These are phyloP conservation scores for Himalopsyche kuldschensis DNA, from an alignment of 2,888 invertebrate genomes.

Conservation along the genomic window DNA sequence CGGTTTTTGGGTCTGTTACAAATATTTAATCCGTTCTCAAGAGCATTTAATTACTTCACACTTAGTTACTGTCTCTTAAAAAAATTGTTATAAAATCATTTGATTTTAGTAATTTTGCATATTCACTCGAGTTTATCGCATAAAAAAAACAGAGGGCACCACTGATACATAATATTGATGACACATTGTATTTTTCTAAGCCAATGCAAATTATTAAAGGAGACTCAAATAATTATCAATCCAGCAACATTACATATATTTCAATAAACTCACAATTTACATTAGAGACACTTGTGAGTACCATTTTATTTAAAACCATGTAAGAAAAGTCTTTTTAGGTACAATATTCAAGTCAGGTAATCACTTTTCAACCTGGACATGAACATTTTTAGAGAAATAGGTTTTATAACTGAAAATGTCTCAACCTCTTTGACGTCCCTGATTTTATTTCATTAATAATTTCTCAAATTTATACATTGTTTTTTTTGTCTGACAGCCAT, in stretches of 20 bases:
- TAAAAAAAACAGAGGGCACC: no score
- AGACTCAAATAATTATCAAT: slow-evolving; percentile 14
- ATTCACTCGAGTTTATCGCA: no score
- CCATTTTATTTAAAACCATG: slow-evolving; percentile 17
- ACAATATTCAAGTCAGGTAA: not conserved
- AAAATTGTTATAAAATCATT: no score
- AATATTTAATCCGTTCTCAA: no score
- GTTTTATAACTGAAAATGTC: slow-evolving; percentile 7
- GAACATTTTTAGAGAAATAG: not conserved
- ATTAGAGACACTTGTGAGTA: slow-evolving; percentile 12
- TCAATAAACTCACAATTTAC: not conserved
- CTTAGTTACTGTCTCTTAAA: no score
- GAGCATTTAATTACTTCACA: no score
- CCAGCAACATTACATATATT: not conserved
- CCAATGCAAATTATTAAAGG: slow-evolving; percentile 21
- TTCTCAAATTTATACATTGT: not conserved
- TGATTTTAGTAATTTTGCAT: no score
- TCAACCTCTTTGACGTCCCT: slow-evolving; percentile 9
- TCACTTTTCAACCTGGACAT: not conserved
- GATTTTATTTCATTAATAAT: not conserved
- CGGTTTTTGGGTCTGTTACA: no score
- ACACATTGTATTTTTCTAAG: not conserved
- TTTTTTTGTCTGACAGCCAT: not conserved
- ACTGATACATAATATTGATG: no score
- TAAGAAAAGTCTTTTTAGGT: not conserved